Conservation (phyloP, 2,797 vertebrate species). For the Spinus pinus region DNA sequence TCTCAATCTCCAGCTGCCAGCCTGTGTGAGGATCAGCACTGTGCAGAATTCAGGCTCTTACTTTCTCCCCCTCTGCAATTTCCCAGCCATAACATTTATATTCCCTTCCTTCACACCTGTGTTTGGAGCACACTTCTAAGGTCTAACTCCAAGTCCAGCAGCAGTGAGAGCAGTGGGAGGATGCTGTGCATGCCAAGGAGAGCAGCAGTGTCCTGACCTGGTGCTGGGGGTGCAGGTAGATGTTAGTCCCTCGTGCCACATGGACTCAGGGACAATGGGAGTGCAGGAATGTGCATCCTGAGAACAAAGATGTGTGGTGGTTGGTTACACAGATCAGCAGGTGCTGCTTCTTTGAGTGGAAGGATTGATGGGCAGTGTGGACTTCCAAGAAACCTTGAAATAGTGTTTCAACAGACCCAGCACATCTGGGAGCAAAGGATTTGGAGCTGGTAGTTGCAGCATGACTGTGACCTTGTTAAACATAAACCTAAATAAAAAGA, state of each 20-base stretch:
- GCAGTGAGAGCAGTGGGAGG: background rate
- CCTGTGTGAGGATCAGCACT: background rate
- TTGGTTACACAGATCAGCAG: background rate
- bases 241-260: background rate
- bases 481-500: background rate
- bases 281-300: background rate
- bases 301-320: background rate
- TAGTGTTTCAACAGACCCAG: background rate
- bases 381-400: background rate
- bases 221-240: background rate
- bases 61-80: background rate
- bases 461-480: background rate
- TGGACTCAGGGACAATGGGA: background rate
- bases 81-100: background rate
- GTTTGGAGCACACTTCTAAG: background rate
- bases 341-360: background rate
- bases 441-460: background rate
- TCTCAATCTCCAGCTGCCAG: background rate
- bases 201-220: background rate
- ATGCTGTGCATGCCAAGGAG: background rate
- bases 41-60: background rate
- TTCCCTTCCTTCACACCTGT: background rate
- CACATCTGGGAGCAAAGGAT: background rate
- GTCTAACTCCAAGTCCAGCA: background rate
- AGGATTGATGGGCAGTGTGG: background rate